These are phyloP conservation scores for Dugesia japonica DNA, from an alignment of 2,888 invertebrate species.

Conservation along the genomic window DNA sequence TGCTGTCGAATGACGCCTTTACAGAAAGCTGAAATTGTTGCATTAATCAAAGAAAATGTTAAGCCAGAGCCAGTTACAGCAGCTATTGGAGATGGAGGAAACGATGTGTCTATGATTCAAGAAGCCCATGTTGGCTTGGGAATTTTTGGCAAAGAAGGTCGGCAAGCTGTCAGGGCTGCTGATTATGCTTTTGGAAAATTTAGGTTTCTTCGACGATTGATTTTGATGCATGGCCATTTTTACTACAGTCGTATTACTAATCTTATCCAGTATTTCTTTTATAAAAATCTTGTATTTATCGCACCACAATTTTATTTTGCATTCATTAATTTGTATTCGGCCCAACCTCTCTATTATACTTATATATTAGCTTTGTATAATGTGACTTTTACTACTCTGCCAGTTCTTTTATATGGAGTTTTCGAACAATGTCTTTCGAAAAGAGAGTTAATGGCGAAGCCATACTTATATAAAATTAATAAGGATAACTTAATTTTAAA, in stretches of 20 bases:
- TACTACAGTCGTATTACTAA: slow-evolving; percentile 62
- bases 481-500: not conserved
- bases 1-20: slow-evolving; percentile 74
- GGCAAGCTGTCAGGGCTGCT: slow-evolving; percentile 57
- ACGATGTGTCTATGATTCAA: slow-evolving; percentile 93
- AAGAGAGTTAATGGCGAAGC: slow-evolving; percentile 53
- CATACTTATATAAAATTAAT: slow-evolving; percentile 54
- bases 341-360: slow-evolving; percentile 57
- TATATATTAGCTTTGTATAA: slow-evolving; percentile 63
- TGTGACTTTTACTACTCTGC: slow-evolving; percentile 60
- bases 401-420: slow-evolving; percentile 59
- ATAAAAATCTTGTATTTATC: slow-evolving; percentile 66
- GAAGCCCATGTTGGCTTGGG: slow-evolving; percentile 50
- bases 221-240: slow-evolving; percentile 54
- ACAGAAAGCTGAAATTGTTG: slow-evolving; percentile 74
- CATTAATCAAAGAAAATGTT: slow-evolving; percentile 57
- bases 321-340: slow-evolving; percentile 49
- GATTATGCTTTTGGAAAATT: slow-evolving; percentile 74
- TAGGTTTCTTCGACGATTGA: slow-evolving; percentile 50
- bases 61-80: slow-evolving; percentile 61
- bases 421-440: slow-evolving; percentile 60
- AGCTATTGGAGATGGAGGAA: slow-evolving; percentile 87
- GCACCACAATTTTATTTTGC: slow-evolving; percentile 53
- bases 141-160: slow-evolving; percentile 53
- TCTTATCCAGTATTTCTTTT: slow-evolving; percentile 67